These are phyloP conservation scores for Phaedon cochleariae DNA, from an alignment of 2,888 invertebrate species.

Conservation along the genomic window DNA sequence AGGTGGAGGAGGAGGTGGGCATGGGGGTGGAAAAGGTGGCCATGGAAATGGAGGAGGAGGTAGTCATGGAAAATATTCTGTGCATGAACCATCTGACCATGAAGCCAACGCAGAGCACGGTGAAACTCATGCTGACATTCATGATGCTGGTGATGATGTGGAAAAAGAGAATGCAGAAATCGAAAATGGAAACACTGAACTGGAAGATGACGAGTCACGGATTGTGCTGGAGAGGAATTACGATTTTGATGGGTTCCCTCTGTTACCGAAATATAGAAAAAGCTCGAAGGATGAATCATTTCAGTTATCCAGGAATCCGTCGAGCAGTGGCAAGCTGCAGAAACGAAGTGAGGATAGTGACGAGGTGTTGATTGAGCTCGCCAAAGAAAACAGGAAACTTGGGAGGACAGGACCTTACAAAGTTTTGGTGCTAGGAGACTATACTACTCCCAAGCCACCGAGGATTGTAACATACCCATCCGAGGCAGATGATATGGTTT, in stretches of 20 bases:
- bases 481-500: background rate
- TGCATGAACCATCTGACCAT: conserved; percentile 3
- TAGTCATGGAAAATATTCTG: conserved; percentile 11
- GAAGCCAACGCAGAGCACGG: background rate
- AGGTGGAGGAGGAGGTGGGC: conserved; percentile 25
- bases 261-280: background rate
- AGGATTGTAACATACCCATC: background rate
- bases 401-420: conserved; percentile 6
- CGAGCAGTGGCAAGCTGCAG: background rate
- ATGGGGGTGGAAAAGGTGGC: conserved; percentile 34
- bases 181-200: background rate
- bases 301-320: no score
- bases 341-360: background rate
- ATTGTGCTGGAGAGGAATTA: conserved; percentile 2
- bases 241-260: background rate
- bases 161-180: background rate
- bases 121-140: background rate
- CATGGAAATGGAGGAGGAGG: conserved; percentile 22
- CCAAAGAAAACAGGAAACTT: background rate
- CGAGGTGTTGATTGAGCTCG: background rate
- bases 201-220: conserved; percentile 3
- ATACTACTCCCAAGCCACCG: background rate
- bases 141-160: background rate
- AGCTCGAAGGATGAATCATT: background rate
- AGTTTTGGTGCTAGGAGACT: conserved; percentile 16